A percentile compares a stretch with the other conserved stretches of the same genome.
Conservation (phyloP, 2,797 vertebrate genomes). For the Gymnopithys bicolor region DNA sequence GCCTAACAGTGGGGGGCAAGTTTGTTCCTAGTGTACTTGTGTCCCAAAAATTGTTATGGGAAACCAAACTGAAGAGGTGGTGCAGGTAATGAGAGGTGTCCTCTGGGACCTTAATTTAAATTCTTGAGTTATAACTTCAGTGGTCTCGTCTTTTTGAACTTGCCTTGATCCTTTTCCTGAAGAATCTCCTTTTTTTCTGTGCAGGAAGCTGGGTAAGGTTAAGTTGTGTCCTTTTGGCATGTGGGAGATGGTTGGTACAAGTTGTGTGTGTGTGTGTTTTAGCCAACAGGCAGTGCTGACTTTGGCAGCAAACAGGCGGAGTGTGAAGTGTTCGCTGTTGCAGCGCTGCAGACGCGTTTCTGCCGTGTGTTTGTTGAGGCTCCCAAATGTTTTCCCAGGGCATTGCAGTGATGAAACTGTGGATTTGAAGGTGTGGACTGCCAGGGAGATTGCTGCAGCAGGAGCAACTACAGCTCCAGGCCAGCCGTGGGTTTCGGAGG, state of each 20-base stretch:
- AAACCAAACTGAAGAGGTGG: not conserved
- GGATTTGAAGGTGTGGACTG: not conserved
- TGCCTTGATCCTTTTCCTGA: not conserved
- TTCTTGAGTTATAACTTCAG: not conserved
- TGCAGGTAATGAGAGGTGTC: not conserved
- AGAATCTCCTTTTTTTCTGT: not conserved
- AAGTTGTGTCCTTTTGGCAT: not conserved
- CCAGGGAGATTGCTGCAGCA: not conserved
- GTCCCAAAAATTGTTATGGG: not conserved
- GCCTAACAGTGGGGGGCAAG: not conserved
- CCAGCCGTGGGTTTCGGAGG: not conserved
- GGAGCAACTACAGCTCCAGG: not conserved
- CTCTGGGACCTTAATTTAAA: not conserved
- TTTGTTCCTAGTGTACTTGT: not conserved
- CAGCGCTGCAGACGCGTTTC: not conserved
- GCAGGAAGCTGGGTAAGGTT: not conserved
- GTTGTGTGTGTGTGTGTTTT: not conserved
- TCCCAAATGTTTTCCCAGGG: fast-evolving
- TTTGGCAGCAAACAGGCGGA: not conserved
- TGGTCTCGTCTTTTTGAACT: not conserved
- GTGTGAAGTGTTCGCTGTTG: not conserved
- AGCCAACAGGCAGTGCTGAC: not conserved
- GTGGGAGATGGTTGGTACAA: not conserved
- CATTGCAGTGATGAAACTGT: not conserved
- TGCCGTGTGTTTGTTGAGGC: not conserved